Evolutionary conservation across 1,140 invertebrate genomes (phyloP).

Genomic region (Brachionus plicatilis): DNA sequence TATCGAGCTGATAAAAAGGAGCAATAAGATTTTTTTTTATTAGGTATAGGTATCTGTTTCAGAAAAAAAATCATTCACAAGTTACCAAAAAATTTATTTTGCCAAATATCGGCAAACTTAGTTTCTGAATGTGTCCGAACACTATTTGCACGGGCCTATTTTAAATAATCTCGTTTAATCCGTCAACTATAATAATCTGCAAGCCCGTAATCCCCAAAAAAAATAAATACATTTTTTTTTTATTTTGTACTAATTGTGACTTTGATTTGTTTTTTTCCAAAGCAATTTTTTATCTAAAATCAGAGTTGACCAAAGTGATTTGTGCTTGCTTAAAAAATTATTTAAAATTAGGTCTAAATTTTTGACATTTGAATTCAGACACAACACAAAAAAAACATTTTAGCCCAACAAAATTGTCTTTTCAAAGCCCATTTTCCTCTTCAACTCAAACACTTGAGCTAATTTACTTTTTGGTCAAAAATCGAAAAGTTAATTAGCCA

Average conservation of each 20-base stretch:
- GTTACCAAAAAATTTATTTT: neutral
- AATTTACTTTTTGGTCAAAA: neutral
- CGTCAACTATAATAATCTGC: neutral
- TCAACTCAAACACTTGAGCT: neutral
- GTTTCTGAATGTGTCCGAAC: neutral
- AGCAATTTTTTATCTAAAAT: neutral
- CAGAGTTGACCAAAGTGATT: neutral
- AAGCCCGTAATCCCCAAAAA: neutral
- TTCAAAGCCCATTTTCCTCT: neutral
- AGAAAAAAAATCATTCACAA: neutral
- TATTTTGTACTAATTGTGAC: neutral
- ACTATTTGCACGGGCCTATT: neutral
- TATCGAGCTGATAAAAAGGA: neutral
- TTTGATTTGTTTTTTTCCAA: neutral
- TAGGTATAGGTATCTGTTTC: neutral
- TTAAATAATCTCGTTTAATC: neutral
- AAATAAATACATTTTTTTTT: neutral
- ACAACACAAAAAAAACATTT: neutral
- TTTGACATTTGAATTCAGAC: neutral
- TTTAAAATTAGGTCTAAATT: neutral
- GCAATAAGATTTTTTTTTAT: neutral
- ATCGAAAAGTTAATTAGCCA: neutral
- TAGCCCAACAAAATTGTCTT: neutral
- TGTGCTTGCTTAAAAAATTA: neutral
- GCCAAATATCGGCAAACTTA: neutral